Percentiles rank a stretch among this genome's conserved stretches.
Evolutionary conservation across 2,113 vertebrate genomes (phyloP).

Genomic region (Caretta caretta): DNA sequence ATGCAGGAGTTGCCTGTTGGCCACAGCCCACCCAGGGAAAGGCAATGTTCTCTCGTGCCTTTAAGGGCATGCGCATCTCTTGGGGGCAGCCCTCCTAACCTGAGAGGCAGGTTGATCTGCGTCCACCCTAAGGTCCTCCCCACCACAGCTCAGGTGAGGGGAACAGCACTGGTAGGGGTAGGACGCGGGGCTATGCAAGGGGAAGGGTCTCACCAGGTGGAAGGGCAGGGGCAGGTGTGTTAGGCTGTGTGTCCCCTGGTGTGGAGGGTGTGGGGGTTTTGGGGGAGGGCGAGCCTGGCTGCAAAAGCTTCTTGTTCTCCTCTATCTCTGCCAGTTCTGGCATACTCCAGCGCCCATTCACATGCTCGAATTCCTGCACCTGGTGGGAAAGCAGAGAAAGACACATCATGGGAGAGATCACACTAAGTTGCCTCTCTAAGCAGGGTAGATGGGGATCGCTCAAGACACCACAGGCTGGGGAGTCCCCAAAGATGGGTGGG

Average conservation of each 20-base stretch:
- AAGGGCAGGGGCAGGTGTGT: slow-evolving; percentile 90
- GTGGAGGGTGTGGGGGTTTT: slow-evolving; percentile 89
- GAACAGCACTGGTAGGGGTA: slow-evolving; percentile 49
- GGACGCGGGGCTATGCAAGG: slow-evolving; percentile 11
- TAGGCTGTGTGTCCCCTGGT: slow-evolving; percentile 95
- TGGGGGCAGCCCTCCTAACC: slow-evolving; percentile 82
- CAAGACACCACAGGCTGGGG: not conserved
- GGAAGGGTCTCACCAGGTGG: slow-evolving; percentile 68
- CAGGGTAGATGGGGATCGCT: not conserved
- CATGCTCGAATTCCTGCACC: slow-evolving; percentile 99
- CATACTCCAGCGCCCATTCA: slow-evolving; percentile 99
- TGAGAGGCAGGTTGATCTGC: slow-evolving; percentile 75
- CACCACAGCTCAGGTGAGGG: slow-evolving; percentile 65
- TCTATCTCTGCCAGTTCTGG: slow-evolving; percentile 96
- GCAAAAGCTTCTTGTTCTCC: slow-evolving; percentile 94
- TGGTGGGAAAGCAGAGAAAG: slow-evolving; percentile 41
- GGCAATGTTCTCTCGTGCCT: slow-evolving; percentile 84
- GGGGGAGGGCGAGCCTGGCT: slow-evolving; percentile 88
- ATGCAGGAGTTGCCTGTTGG: not conserved
- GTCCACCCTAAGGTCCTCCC: slow-evolving; percentile 72
- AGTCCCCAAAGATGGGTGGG: not conserved
- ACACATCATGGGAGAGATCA: rapidly evolving
- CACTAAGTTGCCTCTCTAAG: not conserved
- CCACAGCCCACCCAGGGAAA: not conserved
- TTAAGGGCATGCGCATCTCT: slow-evolving; percentile 80